phyloP scores from a whole-genome alignment of 2,797 vertebrate genomes.

The Cryptoprocta ferox region DNA sequence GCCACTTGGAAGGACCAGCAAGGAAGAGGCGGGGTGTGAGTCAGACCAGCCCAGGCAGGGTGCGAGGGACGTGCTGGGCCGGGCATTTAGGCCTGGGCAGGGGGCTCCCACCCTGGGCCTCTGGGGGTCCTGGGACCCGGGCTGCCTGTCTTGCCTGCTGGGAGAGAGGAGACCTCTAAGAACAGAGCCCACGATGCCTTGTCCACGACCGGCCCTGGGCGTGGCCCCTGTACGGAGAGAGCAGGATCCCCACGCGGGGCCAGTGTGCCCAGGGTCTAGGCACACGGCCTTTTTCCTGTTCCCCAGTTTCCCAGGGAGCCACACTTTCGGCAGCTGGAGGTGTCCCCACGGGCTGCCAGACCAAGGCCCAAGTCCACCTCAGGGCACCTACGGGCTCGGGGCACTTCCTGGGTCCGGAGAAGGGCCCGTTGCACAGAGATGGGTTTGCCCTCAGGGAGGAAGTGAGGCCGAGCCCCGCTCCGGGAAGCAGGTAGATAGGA shows the following conservation, averaged over 20 bases:
- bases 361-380: fast-evolving
- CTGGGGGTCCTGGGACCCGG: neutral
- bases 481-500: fast-evolving
- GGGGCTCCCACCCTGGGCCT: neutral
- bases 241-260: neutral
- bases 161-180: neutral
- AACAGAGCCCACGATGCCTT: neutral
- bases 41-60: neutral
- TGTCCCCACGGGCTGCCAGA: neutral
- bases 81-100: fast-evolving
- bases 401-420: fast-evolving
- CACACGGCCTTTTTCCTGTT: neutral
- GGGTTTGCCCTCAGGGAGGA: fast-evolving
- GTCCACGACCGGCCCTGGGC: neutral
- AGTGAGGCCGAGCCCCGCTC: fast-evolving
- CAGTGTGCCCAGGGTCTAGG: neutral
- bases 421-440: neutral
- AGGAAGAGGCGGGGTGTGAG: neutral
- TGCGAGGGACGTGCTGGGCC: neutral
- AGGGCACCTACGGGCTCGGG: neutral
- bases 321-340: neutral
- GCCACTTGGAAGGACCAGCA: neutral
- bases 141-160: neutral
- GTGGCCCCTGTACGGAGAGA: fast-evolving
- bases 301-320: fast-evolving